Evolutionary conservation across 2,113 vertebrate genomes (phyloP), one percentile per base, ranked within the genome.

Genomic region (Pygoscelis adeliae): DNA sequence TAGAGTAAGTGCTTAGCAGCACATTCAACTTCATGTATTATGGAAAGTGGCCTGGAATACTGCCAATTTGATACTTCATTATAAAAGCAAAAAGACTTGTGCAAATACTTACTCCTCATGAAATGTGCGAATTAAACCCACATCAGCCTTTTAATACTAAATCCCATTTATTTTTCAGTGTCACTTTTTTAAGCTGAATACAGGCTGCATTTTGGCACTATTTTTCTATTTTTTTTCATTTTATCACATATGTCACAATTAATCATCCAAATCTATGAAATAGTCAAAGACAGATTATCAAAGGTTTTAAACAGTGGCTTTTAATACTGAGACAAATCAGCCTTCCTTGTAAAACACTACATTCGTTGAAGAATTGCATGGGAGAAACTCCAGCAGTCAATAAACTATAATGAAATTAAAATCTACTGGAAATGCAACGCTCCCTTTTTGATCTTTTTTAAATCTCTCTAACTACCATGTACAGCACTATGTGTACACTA

Each of bases 51-150:
- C 18, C 79, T 95, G 87, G 92, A 80, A 58, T 30, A 11, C 26
- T 36, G 93, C 84, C 93, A 94, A 5, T 73, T 74, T 71, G 73
- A 89, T 87, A 87, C 83, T 93, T 93, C 66, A 82, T 53, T 87
- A 50, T 52, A 82, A 87, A 94, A 95, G 59, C 42, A 92, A 93
- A 92, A 80, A 83, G 79, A 56, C 63, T 84, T 71, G 38, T 52
- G 71, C 42, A 89, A 93, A 90, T 80, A 77, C 93, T 85, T 73
- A 46, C 23, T 88, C 87, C 69, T 88, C 61, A 12, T 90, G 78
- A 96, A 94, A 93, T 82, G 59, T 82, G 66, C 74, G 94, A 80
- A 95, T 92, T 93, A 85, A 97, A 96, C 52, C 47, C 93, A 86
- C 66, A 77, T 78, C 87, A 93, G 32, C 58, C 78, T 77, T 97